Conservation (phyloP, 2,888 invertebrate species). For the Seladonia tumulorum region DNA sequence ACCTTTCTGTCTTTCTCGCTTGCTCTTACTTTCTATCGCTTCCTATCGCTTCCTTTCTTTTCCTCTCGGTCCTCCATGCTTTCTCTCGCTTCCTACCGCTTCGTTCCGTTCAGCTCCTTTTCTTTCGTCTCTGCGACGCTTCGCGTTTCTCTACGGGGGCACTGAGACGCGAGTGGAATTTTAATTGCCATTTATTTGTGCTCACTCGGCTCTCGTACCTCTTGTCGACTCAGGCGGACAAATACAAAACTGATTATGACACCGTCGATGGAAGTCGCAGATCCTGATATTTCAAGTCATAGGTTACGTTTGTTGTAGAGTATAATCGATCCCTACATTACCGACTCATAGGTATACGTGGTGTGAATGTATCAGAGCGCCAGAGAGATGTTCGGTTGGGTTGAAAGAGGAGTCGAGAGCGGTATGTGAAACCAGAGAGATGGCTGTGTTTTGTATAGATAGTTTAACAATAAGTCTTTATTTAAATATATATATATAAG, state of each 20-base stretch:
- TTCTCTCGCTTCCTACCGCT: background rate
- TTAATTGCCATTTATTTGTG: constrained; percentile 83
- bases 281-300: constrained; percentile 66
- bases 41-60: constrained; percentile 17
- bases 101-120: constrained; percentile 7
- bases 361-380: too few species aligned
- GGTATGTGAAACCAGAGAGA: too few species aligned
- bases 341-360: too few species aligned
- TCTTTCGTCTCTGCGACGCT: constrained; percentile 53
- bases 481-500: too few species aligned
- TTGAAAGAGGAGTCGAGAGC: too few species aligned
- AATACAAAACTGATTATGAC: constrained; percentile 74
- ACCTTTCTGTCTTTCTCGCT: background rate
- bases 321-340: too few species aligned
- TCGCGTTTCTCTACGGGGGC: constrained; percentile 63
- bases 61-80: constrained; percentile 19
- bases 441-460: too few species aligned
- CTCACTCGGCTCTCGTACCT: constrained; percentile 66
- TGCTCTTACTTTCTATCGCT: background rate
- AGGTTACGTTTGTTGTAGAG: too few species aligned
- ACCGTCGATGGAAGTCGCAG: constrained; percentile 67
- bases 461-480: too few species aligned
- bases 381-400: too few species aligned
- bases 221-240: constrained; percentile 68
- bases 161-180: constrained; percentile 79